Percentiles rank a stretch among this genome's conserved stretches.
These are phyloP conservation scores for Saxidomus purpurata DNA, from an alignment of 1,140 invertebrate species.

Conservation along the genomic window DNA sequence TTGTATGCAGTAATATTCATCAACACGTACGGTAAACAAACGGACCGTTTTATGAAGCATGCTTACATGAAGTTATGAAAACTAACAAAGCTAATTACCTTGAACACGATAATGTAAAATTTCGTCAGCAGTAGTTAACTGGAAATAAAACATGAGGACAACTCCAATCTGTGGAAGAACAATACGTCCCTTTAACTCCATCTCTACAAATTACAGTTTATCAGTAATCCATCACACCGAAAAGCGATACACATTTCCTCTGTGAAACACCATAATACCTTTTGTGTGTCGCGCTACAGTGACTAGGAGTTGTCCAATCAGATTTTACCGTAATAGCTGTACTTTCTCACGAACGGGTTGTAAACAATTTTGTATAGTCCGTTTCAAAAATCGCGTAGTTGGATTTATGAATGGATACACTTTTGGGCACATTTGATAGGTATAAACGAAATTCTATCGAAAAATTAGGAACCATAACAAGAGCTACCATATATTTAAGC, in stretches of 20 bases:
- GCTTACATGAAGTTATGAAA: not conserved
- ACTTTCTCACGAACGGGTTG: not conserved
- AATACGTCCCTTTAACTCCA: not conserved
- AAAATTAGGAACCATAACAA: too few species aligned
- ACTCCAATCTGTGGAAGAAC: not conserved
- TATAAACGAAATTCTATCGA: too few species aligned
- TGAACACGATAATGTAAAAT: not conserved
- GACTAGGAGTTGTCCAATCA: not conserved
- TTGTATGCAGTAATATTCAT: too few species aligned
- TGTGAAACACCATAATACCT: not conserved
- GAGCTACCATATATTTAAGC: too few species aligned
- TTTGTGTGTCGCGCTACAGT: slow-evolving; percentile 24
- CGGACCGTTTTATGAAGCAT: too few species aligned
- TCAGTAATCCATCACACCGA: not conserved
- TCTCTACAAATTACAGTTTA: not conserved
- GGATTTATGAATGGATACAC: slow-evolving; percentile 22
- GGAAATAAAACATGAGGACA: not conserved
- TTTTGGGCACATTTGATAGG: too few species aligned
- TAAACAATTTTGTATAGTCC: not conserved
- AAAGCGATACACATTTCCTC: not conserved
- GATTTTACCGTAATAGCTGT: not conserved
- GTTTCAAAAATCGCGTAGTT: not conserved
- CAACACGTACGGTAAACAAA: too few species aligned
- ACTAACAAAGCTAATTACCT: not conserved
- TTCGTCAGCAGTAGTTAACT: not conserved